Evolutionary conservation across 2,113 vertebrate genomes (phyloP).

Genomic region (Hemicordylus capensis): DNA sequence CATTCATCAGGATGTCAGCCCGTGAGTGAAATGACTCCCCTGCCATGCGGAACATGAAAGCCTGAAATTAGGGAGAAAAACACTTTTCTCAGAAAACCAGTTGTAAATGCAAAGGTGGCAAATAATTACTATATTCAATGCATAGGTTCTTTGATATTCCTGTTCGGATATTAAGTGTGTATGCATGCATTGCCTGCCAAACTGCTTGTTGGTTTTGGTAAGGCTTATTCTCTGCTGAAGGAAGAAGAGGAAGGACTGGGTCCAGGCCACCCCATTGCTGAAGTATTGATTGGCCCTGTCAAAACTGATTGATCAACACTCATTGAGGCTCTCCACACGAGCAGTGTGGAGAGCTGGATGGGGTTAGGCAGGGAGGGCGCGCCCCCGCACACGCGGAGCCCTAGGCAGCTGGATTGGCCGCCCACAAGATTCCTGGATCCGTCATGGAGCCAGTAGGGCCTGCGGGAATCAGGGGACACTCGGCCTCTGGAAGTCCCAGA

Average conservation of each 20-base stretch:
- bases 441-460: too few relatives aligned
- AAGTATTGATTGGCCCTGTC: not conserved
- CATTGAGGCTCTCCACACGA: not conserved
- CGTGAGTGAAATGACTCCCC: not conserved
- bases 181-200: not conserved
- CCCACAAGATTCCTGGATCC: too few relatives aligned
- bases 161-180: not conserved
- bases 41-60: too few relatives aligned
- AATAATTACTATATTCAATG: not conserved
- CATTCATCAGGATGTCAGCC: too few relatives aligned
- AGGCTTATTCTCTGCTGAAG: not conserved
- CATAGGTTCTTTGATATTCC: not conserved
- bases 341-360: too few relatives aligned
- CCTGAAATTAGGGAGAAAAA: not conserved
- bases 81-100: too few relatives aligned
- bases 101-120: not conserved
- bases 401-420: too few relatives aligned
- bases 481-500: too few relatives aligned
- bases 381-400: too few relatives aligned
- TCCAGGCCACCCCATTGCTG: not conserved
- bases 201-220: not conserved
- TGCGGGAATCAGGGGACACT: too few relatives aligned
- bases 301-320: not conserved
- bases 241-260: not conserved
- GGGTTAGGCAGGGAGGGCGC: too few relatives aligned